phyloP scores from a whole-genome alignment of 2,888 invertebrate genomes.

The Hololepta plana region DNA sequence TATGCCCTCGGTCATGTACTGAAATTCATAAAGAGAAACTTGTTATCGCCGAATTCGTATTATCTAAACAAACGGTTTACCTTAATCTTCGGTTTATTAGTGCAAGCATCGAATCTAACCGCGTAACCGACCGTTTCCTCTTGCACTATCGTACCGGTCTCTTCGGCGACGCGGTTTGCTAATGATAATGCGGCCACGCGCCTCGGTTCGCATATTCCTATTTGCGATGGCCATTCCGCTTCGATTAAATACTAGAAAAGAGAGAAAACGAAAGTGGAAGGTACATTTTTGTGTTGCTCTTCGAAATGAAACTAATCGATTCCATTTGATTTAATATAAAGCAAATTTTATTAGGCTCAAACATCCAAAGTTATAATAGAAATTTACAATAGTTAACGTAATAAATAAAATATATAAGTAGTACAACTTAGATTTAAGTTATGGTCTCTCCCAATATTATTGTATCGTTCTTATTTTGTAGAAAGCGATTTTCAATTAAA shows the following conservation, averaged over 20 bases:
- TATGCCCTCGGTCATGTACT: slow-evolving; percentile 96
- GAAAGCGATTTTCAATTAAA: no score
- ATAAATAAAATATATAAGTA: slow-evolving; percentile 3
- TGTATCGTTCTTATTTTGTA: no score
- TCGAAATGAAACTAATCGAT: slow-evolving; percentile 2
- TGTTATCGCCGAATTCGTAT: neutral
- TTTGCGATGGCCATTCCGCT: slow-evolving; percentile 66
- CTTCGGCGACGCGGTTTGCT: slow-evolving; percentile 77
- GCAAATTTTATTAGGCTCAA: slow-evolving; percentile 11
- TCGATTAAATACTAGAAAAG: slow-evolving; percentile 66
- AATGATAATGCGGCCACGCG: slow-evolving; percentile 78
- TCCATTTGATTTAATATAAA: slow-evolving; percentile 6
- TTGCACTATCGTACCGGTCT: slow-evolving; percentile 62
- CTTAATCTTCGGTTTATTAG: slow-evolving; percentile 50
- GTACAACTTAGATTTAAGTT: no score
- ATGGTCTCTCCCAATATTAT: neutral
- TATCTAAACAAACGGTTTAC: slow-evolving; percentile 29
- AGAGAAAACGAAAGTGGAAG: neutral
- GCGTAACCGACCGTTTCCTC: slow-evolving; percentile 63
- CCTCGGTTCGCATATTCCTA: slow-evolving; percentile 85
- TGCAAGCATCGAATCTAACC: slow-evolving; percentile 59
- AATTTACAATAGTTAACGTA: slow-evolving; percentile 4
- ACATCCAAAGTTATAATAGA: slow-evolving; percentile 8
- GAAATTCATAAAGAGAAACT: slow-evolving; percentile 12
- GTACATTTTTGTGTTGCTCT: slow-evolving; percentile 2